A percentile compares a stretch with the other conserved stretches of the same genome.
Conservation (phyloP, 2,113 vertebrate genomes). For the Oenanthe oenanthe region DNA sequence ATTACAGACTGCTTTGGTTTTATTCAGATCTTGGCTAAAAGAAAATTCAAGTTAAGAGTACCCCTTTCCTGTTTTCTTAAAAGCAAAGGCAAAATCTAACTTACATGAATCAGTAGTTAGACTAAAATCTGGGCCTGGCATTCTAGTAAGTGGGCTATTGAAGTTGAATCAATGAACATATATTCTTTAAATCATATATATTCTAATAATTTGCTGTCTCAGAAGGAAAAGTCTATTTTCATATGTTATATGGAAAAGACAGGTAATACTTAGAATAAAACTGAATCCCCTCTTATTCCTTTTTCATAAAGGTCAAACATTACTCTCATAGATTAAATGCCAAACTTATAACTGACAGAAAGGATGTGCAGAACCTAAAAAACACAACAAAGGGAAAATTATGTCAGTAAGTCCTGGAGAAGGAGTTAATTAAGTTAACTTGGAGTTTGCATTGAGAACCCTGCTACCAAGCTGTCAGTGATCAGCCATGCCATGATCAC, state of each 20-base stretch:
- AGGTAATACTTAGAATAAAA: neutral
- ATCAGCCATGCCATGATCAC: neutral
- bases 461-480: neutral
- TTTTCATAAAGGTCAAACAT: neutral
- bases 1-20: neutral
- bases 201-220: neutral
- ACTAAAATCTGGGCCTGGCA: neutral
- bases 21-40: neutral
- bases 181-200: neutral
- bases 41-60: neutral
- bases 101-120: neutral
- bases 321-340: neutral
- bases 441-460: neutral
- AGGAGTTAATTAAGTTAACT: neutral
- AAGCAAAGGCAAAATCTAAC: neutral
- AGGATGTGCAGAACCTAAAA: neutral
- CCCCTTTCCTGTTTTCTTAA: neutral
- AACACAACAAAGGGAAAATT: neutral
- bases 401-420: neutral
- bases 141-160: neutral
- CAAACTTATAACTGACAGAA: neutral
- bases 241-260: neutral
- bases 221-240: neutral
- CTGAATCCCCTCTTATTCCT: neutral
- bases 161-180: neutral